A percentile compares a stretch with the other conserved stretches of the same genome.
These are phyloP conservation scores for Rattus norvegicus DNA, from an alignment of 2,113 vertebrate genomes.

Conservation along the genomic window DNA sequence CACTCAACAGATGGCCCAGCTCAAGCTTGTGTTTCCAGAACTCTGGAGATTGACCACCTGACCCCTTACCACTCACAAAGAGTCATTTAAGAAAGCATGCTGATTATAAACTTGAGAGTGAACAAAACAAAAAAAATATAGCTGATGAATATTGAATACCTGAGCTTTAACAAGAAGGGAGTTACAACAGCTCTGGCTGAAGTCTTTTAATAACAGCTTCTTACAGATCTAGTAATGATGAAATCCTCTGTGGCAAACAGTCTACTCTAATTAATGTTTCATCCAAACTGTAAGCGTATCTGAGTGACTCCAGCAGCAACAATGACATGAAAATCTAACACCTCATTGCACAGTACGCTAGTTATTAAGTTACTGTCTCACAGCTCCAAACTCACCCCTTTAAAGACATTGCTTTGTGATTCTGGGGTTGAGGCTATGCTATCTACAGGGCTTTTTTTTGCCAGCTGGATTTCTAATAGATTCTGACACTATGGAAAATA, in stretches of 20 bases:
- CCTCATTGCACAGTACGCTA: conserved; percentile 50
- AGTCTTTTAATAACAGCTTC: conserved; percentile 10
- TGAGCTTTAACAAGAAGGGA: conserved; percentile 51
- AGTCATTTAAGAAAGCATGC: conserved; percentile 60
- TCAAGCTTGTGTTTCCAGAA: conserved; percentile 59
- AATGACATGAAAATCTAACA: conserved; percentile 69
- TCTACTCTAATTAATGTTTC: conserved; percentile 73
- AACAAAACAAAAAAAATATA: conserved; percentile 50
- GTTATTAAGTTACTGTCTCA: conserved; percentile 62
- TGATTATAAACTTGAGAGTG: conserved; percentile 8
- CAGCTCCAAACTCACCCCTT: conserved; percentile 39
- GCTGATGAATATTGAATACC: conserved; percentile 50
- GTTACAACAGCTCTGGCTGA: conserved; percentile 37
- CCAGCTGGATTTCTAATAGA: conserved; percentile 42
- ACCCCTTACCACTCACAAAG: conserved; percentile 50
- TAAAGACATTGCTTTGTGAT: conserved; percentile 20
- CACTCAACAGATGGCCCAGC: conserved; percentile 62
- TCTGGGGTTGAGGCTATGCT: neutral
- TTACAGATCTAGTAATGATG: conserved; percentile 59
- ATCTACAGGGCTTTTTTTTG: neutral
- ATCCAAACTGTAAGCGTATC: conserved; percentile 60
- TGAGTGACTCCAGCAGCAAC: conserved; percentile 59
- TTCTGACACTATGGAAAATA: conserved; percentile 27
- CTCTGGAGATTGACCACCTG: conserved; percentile 68
- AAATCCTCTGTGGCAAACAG: conserved; percentile 70